These are phyloP conservation scores for Drosophila paulistorum DNA, from an alignment of 1,140 invertebrate genomes.

Conservation along the genomic window DNA sequence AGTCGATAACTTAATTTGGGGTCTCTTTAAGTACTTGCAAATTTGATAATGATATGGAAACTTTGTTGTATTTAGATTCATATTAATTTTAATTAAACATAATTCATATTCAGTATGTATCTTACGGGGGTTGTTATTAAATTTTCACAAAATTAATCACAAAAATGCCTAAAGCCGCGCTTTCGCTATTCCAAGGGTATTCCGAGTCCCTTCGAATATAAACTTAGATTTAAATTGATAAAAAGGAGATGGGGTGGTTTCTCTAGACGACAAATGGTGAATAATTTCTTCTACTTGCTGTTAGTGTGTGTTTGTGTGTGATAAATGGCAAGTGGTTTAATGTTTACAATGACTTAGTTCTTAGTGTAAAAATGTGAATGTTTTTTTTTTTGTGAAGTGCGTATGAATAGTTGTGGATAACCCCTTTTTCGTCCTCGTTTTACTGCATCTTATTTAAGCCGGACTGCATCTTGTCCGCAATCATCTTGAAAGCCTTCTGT, in stretches of 20 bases:
- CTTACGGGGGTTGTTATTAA: slow-evolving; percentile 63
- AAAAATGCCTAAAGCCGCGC: slow-evolving; percentile 57
- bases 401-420: no score
- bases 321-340: slow-evolving; percentile 47
- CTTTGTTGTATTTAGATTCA: slow-evolving; percentile 12
- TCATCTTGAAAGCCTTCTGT: slow-evolving; percentile 55
- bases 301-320: slow-evolving; percentile 33
- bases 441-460: slow-evolving; percentile 70
- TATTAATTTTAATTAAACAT: slow-evolving; percentile 68
- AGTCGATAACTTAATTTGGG: no score
- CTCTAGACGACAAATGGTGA: slow-evolving; percentile 26
- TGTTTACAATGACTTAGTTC: slow-evolving; percentile 65
- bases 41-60: no score
- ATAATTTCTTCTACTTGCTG: slow-evolving; percentile 42
- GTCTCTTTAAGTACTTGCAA: no score
- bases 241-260: slow-evolving; percentile 18
- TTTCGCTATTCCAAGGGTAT: slow-evolving; percentile 2
- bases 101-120: slow-evolving; percentile 56
- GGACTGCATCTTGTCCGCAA: slow-evolving; percentile 61
- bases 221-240: slow-evolving; percentile 42
- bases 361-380: slow-evolving; percentile 15
- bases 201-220: no score
- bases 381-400: slow-evolving; percentile 41
- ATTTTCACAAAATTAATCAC: slow-evolving; percentile 76
- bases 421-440: slow-evolving; percentile 11